A percentile compares a stretch with the other conserved stretches of the same genome.
Conservation (phyloP, 2,888 invertebrate genomes). For the Macrophya annulata region DNA sequence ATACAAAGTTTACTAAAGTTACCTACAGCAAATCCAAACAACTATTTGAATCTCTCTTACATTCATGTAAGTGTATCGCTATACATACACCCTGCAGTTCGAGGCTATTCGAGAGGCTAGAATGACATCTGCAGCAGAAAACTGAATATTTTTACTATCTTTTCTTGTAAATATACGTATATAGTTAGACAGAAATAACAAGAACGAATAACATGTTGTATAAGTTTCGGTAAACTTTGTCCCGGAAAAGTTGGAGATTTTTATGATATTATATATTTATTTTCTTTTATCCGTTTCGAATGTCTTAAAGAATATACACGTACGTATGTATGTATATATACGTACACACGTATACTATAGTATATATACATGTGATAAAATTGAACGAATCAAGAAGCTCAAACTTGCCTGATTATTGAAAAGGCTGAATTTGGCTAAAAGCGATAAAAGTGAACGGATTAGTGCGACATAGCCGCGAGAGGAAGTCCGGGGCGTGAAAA, state of each 20-base stretch:
- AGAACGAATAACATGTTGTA: not conserved
- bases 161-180: conserved; percentile 5
- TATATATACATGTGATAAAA: not conserved
- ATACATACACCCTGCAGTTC: not conserved
- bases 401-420: not conserved
- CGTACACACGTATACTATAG: not conserved
- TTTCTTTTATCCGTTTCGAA: not conserved
- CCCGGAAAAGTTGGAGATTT: too few species aligned
- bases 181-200: not conserved
- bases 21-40: not conserved
- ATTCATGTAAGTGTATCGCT: not conserved
- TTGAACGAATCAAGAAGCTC: not conserved
- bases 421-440: not conserved
- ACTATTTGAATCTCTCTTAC: not conserved
- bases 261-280: not conserved
- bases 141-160: not conserved
- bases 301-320: too few species aligned
- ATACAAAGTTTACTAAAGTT: not conserved
- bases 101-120: not conserved
- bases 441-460: not conserved
- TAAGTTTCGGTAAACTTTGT: not conserved
- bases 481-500: not conserved
- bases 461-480: not conserved
- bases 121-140: not conserved
- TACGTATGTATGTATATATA: too few species aligned